phyloP scores from a whole-genome alignment of 1,140 invertebrate genomes.

The Druon quercuslanigerum region DNA sequence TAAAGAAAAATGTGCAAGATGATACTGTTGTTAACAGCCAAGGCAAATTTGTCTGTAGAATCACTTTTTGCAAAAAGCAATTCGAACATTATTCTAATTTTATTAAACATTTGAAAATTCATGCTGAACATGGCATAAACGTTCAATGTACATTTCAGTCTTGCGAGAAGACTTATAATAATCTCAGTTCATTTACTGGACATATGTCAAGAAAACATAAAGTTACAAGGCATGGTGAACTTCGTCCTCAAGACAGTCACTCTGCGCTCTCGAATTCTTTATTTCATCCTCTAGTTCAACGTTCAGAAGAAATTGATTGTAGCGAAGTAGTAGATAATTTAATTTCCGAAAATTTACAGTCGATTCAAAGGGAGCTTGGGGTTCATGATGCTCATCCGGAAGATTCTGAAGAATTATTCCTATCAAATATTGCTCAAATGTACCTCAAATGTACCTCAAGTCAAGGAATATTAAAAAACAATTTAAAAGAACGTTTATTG shows the following conservation, averaged over 20 bases:
- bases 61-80: slow-evolving; percentile 34
- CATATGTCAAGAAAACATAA: background rate
- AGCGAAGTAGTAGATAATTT: background rate
- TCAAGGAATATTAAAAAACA: too few relatives aligned
- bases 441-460: too few relatives aligned
- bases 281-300: background rate
- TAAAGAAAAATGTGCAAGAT: too few relatives aligned
- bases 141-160: slow-evolving; percentile 28
- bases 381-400: background rate
- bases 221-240: background rate
- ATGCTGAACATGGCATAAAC: slow-evolving; percentile 7
- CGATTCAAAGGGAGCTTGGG: background rate
- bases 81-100: slow-evolving; percentile 12
- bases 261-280: background rate
- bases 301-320: background rate
- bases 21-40: too few relatives aligned
- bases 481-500: too few relatives aligned
- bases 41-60: slow-evolving; percentile 33
- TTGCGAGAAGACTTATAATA: background rate
- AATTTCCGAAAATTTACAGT: background rate
- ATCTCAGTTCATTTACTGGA: background rate
- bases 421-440: background rate
- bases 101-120: slow-evolving; percentile 37
- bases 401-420: background rate
- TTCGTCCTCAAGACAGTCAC: background rate